Evolutionary conservation across 2,113 vertebrate genomes (phyloP).

Genomic region (Lethenteron camtschaticum): DNA sequence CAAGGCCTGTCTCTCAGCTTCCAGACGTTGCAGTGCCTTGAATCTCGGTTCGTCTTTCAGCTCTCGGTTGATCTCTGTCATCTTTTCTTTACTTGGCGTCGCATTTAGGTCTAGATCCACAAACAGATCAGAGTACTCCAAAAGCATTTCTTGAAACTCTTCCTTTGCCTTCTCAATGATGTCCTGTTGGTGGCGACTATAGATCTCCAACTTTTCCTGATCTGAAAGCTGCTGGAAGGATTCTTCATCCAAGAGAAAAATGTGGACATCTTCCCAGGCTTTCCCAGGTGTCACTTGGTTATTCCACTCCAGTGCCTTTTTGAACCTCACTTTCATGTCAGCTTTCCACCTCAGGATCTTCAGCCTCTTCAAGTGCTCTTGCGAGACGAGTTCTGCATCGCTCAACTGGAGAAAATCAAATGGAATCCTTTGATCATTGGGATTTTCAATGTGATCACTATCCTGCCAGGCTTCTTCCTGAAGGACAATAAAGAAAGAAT

Average conservation of each 20-base stretch:
- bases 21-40: conserved; percentile 87
- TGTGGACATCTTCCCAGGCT: conserved; percentile 89
- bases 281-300: conserved; percentile 85
- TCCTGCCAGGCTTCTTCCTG: conserved; percentile 86
- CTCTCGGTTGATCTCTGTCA: conserved; percentile 86
- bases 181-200: conserved; percentile 78
- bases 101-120: conserved; percentile 96
- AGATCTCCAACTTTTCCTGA: conserved; percentile 73
- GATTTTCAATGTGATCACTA: conserved; percentile 80
- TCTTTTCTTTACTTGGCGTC: conserved; percentile 87
- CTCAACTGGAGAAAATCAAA: conserved; percentile 67
- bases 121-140: conserved; percentile 92
- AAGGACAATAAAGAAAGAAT: conserved; percentile 69
- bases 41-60: conserved; percentile 92
- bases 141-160: conserved; percentile 99
- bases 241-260: conserved; percentile 88
- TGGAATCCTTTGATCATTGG: conserved; percentile 72
- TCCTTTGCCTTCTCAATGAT: conserved; percentile 99
- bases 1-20: conserved; percentile 84
- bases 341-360: conserved; percentile 65
- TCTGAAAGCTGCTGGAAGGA: conserved; percentile 90
- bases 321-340: conserved; percentile 85
- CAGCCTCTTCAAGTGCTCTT: conserved; percentile 78
- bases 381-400: conserved; percentile 74
- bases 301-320: conserved; percentile 80